Evolutionary conservation across 2,797 vertebrate species (phyloP).

Genomic region (Chaunax sp.): DNA sequence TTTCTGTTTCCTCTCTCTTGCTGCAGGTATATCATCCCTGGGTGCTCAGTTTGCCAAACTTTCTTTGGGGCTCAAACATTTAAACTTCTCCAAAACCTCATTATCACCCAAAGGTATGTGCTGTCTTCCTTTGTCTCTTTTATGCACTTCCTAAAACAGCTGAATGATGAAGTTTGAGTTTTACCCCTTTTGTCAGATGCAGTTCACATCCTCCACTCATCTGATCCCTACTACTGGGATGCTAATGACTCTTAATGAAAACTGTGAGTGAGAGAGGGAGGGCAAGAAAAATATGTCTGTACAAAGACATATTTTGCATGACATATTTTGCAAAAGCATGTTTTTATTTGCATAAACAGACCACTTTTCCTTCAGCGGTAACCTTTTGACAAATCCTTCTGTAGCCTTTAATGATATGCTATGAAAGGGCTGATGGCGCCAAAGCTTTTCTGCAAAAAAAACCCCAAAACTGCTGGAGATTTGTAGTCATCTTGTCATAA

Average conservation of each 20-base stretch:
- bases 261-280: not conserved
- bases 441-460: constrained; percentile 1
- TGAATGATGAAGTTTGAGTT: not conserved
- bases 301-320: too few relatives aligned
- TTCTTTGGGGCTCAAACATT: constrained; percentile 91
- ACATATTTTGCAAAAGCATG: constrained; percentile 7
- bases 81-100: constrained; percentile 97
- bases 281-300: not conserved
- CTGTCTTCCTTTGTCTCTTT: not conserved
- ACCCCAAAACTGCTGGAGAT: not conserved
- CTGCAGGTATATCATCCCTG: constrained; percentile 90
- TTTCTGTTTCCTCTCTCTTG: constrained; percentile 4
- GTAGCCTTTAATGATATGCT: constrained; percentile 14
- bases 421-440: not conserved
- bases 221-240: not conserved
- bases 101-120: constrained; percentile 94
- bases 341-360: constrained; percentile 26
- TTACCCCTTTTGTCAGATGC: not conserved
- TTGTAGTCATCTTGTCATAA: not conserved
- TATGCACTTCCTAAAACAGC: not conserved
- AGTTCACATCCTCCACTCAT: constrained; percentile 26
- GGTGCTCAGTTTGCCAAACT: constrained; percentile 96
- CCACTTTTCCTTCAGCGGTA: not conserved
- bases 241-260: constrained; percentile 32
- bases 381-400: constrained; percentile 6